Base-by-base conservation (phyloP, 1,140 invertebrate species). In the Drosophila orosa region DNA sequence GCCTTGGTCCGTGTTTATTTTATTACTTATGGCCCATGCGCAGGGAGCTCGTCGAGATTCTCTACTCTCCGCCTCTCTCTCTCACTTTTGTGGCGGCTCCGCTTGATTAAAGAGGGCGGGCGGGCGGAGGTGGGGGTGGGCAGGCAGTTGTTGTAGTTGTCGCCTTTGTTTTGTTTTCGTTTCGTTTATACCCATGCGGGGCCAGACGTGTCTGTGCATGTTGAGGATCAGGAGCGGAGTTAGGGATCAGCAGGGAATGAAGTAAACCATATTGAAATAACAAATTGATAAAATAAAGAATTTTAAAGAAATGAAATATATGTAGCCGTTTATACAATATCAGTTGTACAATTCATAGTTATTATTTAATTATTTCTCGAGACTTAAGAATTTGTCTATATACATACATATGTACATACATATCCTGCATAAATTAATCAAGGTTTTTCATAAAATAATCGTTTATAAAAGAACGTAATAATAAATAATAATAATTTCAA, bases 121-220 rank as follows among this genome's bases (percentile, higher is more conserved):
- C 29, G 29, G 45, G 61, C 44, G 45, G 22, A 66, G 55, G 45
- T 50, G 59, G 19, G 54, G 48, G 45, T 47, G 72, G 66, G 55
- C 29, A 60, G 29, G 22, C 48, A 60, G 47, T 54, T 69, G 48
- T 58, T 67, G 54, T 72, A 57, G 39, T 86, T 87, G 75, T 87
- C 67, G 79, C 75, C 59, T 79, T 82, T 82, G 69, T 82, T 87
- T 86, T 75, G 73, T 75, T 82, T 82, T 87, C 63, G 37, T 63
- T 74, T 66, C 40, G 57, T 63, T 66, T 39, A 61, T 82, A 68
- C 74, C 62, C 65, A 65, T 67, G 66, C 57, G 50, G 65, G n/a
- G 19, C 33, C 33, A 68, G 61, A 55, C 55, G 35, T 31, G 31
- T 50, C 47, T 31, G 39, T 74, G 37, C 37, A 31, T 39, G 47